These are phyloP conservation scores for Oscarella lobularis DNA, from an alignment of 37 sponge, comb jelly and placozoan species.

Conservation along the genomic window DNA sequence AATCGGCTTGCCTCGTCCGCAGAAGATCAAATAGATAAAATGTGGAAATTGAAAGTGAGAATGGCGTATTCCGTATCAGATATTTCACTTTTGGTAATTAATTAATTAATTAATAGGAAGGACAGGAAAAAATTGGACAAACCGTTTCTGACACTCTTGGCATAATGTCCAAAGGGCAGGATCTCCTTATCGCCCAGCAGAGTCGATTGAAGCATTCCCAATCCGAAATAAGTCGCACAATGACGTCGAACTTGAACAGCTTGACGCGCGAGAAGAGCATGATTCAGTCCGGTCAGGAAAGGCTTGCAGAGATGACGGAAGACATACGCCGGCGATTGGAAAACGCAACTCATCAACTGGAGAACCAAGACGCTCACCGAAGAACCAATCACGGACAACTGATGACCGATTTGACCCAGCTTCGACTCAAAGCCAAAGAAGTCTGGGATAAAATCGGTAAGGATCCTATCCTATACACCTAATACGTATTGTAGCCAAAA, in stretches of 20 bases:
- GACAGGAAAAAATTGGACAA: background rate
- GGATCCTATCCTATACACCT: too few relatives aligned
- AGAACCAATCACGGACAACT: conserved; percentile 15
- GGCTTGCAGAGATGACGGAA: conserved; percentile 42
- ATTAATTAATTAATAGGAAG: too few relatives aligned
- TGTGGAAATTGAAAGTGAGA: background rate
- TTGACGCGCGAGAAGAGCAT: conserved; percentile 29
- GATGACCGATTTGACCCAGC: conserved; percentile 15
- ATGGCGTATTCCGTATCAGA: too few relatives aligned
- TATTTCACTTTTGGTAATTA: too few relatives aligned
- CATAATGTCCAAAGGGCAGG: conserved; percentile 8
- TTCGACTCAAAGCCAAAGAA: conserved; percentile 32
- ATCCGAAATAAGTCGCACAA: background rate
- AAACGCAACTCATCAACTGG: conserved; percentile 17
- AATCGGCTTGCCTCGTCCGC: conserved; percentile 30
- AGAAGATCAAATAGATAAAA: background rate
- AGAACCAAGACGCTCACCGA: conserved; percentile 19
- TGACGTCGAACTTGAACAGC: conserved; percentile 27
- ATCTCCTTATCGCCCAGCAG: conserved; percentile 13
- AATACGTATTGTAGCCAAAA: background rate
- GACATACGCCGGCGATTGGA: conserved; percentile 27
- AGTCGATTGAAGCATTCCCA: conserved; percentile 11
- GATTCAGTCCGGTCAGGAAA: conserved; percentile 29
- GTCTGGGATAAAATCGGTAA: conserved; percentile 70
- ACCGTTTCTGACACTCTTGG: conserved; percentile 1